These are phyloP conservation scores for Pollenia amentaria DNA, from an alignment of 2,888 invertebrate species.

Conservation along the genomic window DNA sequence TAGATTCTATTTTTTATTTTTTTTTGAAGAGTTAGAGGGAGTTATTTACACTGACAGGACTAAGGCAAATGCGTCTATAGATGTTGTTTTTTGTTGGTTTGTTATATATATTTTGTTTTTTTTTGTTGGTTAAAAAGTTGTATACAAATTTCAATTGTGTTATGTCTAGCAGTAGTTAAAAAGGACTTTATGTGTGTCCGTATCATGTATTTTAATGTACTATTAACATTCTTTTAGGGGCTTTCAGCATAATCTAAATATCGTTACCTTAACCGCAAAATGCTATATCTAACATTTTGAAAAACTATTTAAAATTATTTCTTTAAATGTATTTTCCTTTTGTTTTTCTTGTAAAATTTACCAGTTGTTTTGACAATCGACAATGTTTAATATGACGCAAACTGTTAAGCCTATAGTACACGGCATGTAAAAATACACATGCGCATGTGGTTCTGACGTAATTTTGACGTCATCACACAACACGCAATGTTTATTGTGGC, in stretches of 20 bases:
- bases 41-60: background rate
- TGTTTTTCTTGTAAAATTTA: no score
- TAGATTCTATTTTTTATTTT: background rate
- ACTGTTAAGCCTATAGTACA: no score
- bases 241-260: background rate
- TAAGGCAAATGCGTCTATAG: background rate
- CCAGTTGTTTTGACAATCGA: no score
- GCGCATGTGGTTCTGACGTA: no score
- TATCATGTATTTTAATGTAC: background rate
- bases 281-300: no score
- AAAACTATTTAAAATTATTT: no score
- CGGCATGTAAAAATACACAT: no score
- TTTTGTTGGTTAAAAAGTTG: background rate
- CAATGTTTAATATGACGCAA: no score
- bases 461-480: no score
- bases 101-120: background rate
- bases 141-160: background rate
- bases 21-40: background rate
- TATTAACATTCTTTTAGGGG: constrained; percentile 5
- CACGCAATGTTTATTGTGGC: no score
- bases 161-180: background rate
- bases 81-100: background rate
- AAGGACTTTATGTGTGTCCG: background rate
- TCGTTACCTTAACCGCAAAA: no score
- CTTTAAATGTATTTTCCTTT: no score